Percentiles rank a stretch among this genome's conserved stretches.
phyloP scores from a whole-genome alignment of 2,113 vertebrate genomes.

The Alexandromys fortis region DNA sequence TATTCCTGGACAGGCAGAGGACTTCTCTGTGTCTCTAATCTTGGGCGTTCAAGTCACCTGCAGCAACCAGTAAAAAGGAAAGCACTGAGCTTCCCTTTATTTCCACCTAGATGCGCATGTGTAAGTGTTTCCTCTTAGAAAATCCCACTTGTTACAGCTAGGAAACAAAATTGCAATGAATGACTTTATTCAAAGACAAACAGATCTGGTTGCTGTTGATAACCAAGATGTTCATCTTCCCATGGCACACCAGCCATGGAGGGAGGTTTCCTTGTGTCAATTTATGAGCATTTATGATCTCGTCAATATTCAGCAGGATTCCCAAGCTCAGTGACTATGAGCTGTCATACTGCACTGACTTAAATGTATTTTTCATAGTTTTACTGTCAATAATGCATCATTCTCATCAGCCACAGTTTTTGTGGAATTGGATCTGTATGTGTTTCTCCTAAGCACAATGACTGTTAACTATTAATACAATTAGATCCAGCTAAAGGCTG shows the following conservation, averaged over 20 bases:
- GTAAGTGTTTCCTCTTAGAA: neutral
- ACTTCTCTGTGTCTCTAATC: neutral
- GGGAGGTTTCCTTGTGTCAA: neutral
- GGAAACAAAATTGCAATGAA: conserved; percentile 58
- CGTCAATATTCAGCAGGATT: neutral
- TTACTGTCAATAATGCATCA: neutral
- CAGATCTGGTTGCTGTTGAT: neutral
- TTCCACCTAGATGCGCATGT: neutral
- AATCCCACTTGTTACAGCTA: neutral
- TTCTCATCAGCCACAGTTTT: neutral
- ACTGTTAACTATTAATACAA: neutral
- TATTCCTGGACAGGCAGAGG: neutral
- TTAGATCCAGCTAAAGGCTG: neutral
- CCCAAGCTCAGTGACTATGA: fast-evolving
- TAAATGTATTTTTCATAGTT: neutral
- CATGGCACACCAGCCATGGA: neutral
- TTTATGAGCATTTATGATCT: neutral
- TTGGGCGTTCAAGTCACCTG: neutral
- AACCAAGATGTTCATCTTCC: neutral
- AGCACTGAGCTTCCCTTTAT: conserved; percentile 19
- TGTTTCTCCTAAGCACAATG: neutral
- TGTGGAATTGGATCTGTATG: neutral
- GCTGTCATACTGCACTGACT: neutral
- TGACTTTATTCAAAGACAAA: conserved; percentile 44
- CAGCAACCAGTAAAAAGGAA: neutral